Conservation (phyloP, 2,113 vertebrate species). For the Dasyurus viverrinus region DNA sequence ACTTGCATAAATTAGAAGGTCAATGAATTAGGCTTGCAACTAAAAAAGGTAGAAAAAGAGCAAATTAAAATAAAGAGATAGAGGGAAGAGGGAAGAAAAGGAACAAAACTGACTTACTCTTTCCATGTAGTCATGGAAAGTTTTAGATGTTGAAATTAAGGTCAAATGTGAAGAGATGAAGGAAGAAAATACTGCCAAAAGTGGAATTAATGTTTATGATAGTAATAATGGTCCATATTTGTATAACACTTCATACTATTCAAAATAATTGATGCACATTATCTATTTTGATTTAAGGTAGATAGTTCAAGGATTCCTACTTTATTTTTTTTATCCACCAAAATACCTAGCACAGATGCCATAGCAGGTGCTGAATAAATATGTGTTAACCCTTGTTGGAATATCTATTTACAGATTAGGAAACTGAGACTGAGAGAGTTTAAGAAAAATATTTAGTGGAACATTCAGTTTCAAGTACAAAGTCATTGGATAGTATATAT, state of each 20-base stretch:
- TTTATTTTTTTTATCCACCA: neutral
- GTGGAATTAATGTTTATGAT: neutral
- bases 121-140: neutral
- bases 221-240: neutral
- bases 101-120: neutral
- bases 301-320: neutral
- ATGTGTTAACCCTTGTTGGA: neutral
- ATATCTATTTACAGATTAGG: neutral
- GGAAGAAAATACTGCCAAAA: neutral
- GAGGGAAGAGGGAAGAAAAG: neutral
- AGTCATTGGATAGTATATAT: neutral
- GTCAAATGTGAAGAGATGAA: neutral
- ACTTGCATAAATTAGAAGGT: too few relatives aligned
- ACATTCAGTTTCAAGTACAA: neutral
- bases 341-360: neutral
- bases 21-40: too few relatives aligned
- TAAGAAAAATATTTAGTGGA: neutral
- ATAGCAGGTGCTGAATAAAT: neutral
- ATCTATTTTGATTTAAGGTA: neutral
- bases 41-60: too few relatives aligned
- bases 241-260: neutral
- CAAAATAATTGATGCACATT: neutral
- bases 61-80: neutral
- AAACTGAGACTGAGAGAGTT: neutral
- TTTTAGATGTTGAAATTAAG: neutral